These are phyloP conservation scores for Tachuris rubrigastra DNA, from an alignment of 2,113 vertebrate species.

Conservation along the genomic window DNA sequence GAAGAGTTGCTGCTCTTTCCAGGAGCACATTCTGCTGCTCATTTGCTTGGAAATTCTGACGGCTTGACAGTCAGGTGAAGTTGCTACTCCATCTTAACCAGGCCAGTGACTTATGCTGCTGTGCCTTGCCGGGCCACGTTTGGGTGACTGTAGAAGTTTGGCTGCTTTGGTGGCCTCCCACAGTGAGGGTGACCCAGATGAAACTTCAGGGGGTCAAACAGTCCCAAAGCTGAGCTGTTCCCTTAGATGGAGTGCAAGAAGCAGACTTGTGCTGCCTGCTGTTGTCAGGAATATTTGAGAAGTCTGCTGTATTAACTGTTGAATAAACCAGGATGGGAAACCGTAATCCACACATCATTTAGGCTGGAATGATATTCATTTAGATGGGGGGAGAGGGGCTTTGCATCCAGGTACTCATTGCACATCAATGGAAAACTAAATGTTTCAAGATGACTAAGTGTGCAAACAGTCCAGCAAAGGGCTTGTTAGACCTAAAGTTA, in stretches of 20 bases:
- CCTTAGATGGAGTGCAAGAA: too few relatives aligned
- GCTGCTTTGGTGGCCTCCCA: not conserved
- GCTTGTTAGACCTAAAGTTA: not conserved
- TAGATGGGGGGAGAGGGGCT: too few relatives aligned
- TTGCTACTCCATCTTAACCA: too few relatives aligned
- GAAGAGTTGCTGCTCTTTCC: too few relatives aligned
- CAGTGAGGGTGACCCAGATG: too few relatives aligned
- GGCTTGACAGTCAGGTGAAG: not conserved
- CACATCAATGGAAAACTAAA: not conserved
- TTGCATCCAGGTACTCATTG: not conserved
- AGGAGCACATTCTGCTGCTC: not conserved
- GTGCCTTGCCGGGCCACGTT: accelerated
- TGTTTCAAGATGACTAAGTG: not conserved
- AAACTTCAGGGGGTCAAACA: accelerated
- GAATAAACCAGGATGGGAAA: not conserved
- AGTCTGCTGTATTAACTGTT: not conserved
- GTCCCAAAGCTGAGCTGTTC: not conserved
- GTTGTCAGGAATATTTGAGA: not conserved
- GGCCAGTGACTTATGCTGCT: not conserved
- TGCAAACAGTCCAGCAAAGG: too few relatives aligned
- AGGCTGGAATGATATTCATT: not conserved
- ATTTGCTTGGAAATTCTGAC: not conserved
- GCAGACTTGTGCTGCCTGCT: too few relatives aligned
- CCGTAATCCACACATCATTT: not conserved
- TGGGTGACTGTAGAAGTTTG: not conserved